Base-by-base conservation (phyloP, 2,113 vertebrate species). In the Rhea americana region DNA sequence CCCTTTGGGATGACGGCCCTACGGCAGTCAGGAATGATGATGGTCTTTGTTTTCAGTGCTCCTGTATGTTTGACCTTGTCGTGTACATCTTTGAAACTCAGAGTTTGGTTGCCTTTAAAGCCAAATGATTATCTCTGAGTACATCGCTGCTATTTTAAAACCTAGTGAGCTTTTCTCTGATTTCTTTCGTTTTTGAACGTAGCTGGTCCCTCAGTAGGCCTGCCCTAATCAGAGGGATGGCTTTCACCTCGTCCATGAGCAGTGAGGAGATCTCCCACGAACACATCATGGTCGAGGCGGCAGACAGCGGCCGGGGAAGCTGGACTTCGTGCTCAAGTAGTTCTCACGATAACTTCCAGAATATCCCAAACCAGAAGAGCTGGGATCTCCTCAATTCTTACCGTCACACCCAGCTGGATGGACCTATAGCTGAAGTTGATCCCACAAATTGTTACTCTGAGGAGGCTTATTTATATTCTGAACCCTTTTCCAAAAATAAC, bases 291-390 rank as follows among this genome's bases (percentile, higher is more conserved):
- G 86, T 98, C 20, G 99, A 99, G 96, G 97, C 98, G 51, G 98
- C 97, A 1, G 99, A 99, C 85, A 99, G 99, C 26, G 99, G 99
- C 59, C 98, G 99, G 28, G 99, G 99, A 67, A 99, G 99, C 97
- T 99, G 99, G 99, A 99, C 99, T 32, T 99, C 99, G 28, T 99
- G 99, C 97, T 99, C 99, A 13, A 99, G 98, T 94, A 99, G 98
- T 81, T 99, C 99, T 70, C 99, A 99, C 58, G 99, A 99, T 96
- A 99, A 98, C 95, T 99, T 99, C 97, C 99, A 99, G 97, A 98
- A 96, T 76, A 97, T 99, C 82, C 98, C 98, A 18, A 87, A 97
- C 93, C 99, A 97, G 56, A 98, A 98, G 73, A 93, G 97, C 73
- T 98, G 98, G 96, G 98, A 98, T 77, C 96, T 98, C 55, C 93